Evolutionary conservation across 2,888 invertebrate species (phyloP).

Genomic region (Coleophora flavipennella): DNA sequence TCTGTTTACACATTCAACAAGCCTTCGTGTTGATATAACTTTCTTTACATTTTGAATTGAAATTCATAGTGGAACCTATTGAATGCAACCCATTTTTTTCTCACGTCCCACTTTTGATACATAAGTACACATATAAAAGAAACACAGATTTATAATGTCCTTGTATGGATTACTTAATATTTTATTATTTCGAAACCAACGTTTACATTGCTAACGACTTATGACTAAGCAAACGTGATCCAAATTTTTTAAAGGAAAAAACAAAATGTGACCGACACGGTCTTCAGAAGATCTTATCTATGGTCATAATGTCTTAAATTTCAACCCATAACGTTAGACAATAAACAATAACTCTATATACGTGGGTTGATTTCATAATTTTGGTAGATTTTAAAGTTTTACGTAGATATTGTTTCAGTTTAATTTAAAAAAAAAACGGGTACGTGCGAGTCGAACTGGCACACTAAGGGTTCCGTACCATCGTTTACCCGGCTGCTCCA

Average conservation of each 20-base stretch:
- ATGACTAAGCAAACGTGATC: slow-evolving; percentile 61
- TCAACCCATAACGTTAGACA: slow-evolving; percentile 34
- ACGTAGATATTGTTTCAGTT: slow-evolving; percentile 23
- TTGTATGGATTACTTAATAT: slow-evolving; percentile 36
- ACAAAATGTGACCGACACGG: slow-evolving; percentile 38
- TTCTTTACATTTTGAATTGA: background rate
- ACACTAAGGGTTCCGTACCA: no score
- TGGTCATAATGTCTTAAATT: slow-evolving; percentile 48
- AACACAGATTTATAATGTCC: slow-evolving; percentile 37
- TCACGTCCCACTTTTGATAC: slow-evolving; percentile 45
- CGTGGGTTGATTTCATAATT: slow-evolving; percentile 53
- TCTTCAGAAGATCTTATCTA: slow-evolving; percentile 53
- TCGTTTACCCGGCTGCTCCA: no score
- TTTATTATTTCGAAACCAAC: slow-evolving; percentile 39
- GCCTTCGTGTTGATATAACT: background rate
- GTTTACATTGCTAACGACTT: slow-evolving; percentile 49
- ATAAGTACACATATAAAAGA: slow-evolving; percentile 27
- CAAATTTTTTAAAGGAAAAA: slow-evolving; percentile 37
- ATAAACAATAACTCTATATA: slow-evolving; percentile 59
- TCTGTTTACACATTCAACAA: background rate
- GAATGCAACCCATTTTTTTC: slow-evolving; percentile 24
- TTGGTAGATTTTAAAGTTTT: slow-evolving; percentile 25
- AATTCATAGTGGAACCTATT: background rate
- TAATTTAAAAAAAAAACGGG: slow-evolving; percentile 9
- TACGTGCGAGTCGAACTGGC: no score